Conservation (phyloP, 92 coral and sea anemone genomes). For the Porites evermanni region DNA sequence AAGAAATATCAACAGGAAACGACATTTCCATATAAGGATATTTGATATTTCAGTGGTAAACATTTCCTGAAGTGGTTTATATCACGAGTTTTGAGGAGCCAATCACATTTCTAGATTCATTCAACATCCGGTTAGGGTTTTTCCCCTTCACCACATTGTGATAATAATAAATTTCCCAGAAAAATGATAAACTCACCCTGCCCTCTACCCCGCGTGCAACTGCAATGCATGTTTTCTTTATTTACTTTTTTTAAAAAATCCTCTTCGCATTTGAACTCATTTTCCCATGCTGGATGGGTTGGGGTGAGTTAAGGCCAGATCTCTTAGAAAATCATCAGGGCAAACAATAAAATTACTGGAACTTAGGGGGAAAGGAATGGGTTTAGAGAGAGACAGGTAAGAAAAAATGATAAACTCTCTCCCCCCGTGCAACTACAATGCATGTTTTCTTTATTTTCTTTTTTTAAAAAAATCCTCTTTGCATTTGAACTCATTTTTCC, state of each 20-base stretch:
- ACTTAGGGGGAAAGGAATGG: background rate
- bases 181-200: too few relatives aligned
- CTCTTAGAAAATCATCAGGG: too few relatives aligned
- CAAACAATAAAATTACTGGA: background rate
- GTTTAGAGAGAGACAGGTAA: background rate
- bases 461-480: too few relatives aligned
- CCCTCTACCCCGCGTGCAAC: too few relatives aligned
- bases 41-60: too few relatives aligned
- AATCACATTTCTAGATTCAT: background rate
- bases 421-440: too few relatives aligned
- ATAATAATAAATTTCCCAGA: background rate
- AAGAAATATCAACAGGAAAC: background rate
- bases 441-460: too few relatives aligned
- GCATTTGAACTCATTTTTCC: background rate
- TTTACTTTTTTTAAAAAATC: too few relatives aligned
- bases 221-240: too few relatives aligned
- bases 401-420: too few relatives aligned
- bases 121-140: background rate
- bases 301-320: background rate
- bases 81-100: background rate
- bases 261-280: too few relatives aligned
- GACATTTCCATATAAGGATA: too few relatives aligned
- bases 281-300: background rate
- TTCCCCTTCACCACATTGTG: background rate
- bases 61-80: background rate